A percentile compares a stretch with the other conserved stretches of the same genome.
phyloP scores from a whole-genome alignment of 2,113 vertebrate species.

The Malurus alboscapulatus region DNA sequence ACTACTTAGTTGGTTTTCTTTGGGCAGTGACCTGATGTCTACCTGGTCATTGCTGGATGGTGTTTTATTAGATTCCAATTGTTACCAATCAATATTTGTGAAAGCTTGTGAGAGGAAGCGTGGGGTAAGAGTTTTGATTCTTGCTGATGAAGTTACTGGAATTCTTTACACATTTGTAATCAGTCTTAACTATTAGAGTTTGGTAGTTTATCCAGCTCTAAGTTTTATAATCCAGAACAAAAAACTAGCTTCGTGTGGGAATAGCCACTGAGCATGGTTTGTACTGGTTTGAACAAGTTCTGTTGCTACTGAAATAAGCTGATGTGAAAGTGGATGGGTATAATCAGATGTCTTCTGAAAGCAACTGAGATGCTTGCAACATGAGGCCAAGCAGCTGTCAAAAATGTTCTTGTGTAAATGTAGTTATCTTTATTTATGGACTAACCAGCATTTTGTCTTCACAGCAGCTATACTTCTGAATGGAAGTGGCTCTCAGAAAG shows the following conservation, averaged over 20 bases:
- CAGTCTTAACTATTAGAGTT: neutral
- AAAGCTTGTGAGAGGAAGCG: neutral
- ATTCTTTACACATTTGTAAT: conserved; percentile 5
- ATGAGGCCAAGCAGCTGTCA: conserved; percentile 59
- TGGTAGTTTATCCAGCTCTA: neutral
- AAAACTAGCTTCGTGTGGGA: neutral
- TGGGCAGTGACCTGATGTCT: neutral
- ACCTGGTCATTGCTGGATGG: neutral
- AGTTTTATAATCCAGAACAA: neutral
- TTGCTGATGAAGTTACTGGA: neutral
- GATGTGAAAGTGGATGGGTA: conserved; percentile 31
- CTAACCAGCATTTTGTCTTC: conserved; percentile 71
- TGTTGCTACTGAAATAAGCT: conserved; percentile 9
- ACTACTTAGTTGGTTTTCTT: neutral
- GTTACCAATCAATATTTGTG: neutral
- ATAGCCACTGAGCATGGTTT: neutral
- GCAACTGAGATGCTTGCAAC: conserved; percentile 46
- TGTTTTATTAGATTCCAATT: neutral
- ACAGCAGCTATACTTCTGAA: conserved; percentile 80
- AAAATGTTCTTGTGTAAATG: conserved; percentile 60
- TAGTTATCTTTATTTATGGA: conserved; percentile 65
- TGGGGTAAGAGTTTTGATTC: neutral
- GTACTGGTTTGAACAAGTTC: neutral
- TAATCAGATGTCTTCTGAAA: conserved; percentile 56
- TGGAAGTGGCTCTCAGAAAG: conserved; percentile 86